A percentile compares a stretch with the other conserved stretches of the same genome.
Conservation (phyloP, 2,113 vertebrate genomes). For the Pseudorhombus dupliciocellatus region DNA sequence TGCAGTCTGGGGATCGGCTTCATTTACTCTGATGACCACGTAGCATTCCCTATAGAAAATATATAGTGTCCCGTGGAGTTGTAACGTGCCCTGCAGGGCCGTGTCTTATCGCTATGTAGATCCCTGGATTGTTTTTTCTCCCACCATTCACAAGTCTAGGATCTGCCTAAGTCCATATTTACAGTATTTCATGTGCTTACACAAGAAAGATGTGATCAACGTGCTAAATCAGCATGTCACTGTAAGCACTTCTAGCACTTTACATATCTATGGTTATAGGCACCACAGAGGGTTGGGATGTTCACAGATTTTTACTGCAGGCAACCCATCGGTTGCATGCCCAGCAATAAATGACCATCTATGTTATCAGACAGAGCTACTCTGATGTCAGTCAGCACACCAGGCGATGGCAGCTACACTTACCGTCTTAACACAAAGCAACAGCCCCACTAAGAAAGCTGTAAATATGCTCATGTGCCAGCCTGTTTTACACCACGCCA, state of each 20-base stretch:
- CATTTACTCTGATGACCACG: no score
- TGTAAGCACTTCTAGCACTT: not conserved
- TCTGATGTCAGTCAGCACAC: not conserved
- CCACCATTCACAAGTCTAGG: not conserved
- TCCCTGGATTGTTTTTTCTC: no score
- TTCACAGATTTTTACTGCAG: not conserved
- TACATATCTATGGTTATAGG: not conserved
- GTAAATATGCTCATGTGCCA: slow-evolving; percentile 64
- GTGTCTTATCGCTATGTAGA: no score
- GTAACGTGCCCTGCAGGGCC: no score
- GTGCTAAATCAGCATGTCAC: no score
- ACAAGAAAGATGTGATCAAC: no score
- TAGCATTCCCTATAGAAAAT: not conserved
- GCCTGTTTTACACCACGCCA: slow-evolving; percentile 62
- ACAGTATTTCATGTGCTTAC: no score
- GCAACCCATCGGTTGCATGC: not conserved
- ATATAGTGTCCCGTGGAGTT: no score
- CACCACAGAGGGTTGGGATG: no score
- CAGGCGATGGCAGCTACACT: slow-evolving; percentile 16
- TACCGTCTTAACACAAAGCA: slow-evolving; percentile 51
- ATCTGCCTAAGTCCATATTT: no score
- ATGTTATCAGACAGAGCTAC: slow-evolving; percentile 4
- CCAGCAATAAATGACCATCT: not conserved
- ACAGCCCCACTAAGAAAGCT: slow-evolving; percentile 62
- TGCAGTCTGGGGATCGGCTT: not conserved